phyloP scores from a whole-genome alignment of 1,140 invertebrate species.

The Ceratosolen fusciceps region DNA sequence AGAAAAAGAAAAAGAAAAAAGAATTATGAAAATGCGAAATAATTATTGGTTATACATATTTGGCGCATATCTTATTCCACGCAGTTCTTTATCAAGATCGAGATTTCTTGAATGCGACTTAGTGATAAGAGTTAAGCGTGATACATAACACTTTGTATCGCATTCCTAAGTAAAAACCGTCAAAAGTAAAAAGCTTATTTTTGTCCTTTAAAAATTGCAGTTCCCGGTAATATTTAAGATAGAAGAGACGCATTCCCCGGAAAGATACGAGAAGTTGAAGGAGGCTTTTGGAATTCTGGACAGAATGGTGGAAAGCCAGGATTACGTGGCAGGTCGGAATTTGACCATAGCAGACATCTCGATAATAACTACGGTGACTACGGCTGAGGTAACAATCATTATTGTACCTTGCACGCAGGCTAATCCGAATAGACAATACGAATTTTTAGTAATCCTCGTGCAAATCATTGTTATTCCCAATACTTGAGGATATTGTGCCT shows the following conservation, averaged over 20 bases:
- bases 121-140: constrained; percentile 12
- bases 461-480: background rate
- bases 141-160: background rate
- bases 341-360: constrained; percentile 72
- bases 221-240: constrained; percentile 58
- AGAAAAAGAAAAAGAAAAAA: no score
- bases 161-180: constrained; percentile 15
- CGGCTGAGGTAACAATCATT: constrained; percentile 60
- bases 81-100: background rate
- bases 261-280: constrained; percentile 55
- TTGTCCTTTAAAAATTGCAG: constrained; percentile 55
- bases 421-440: constrained; percentile 21
- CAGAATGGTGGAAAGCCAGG: constrained; percentile 61
- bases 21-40: no score
- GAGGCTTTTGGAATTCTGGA: constrained; percentile 60
- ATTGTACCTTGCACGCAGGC: background rate
- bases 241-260: constrained; percentile 49
- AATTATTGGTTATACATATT: background rate
- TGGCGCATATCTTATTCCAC: background rate
- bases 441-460: constrained; percentile 3
- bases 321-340: constrained; percentile 63
- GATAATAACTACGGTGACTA: constrained; percentile 59
- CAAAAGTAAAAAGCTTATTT: constrained; percentile 29
- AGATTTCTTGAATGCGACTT: background rate
- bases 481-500: background rate